phyloP scores from a whole-genome alignment of 1,140 invertebrate genomes.

The Diuraphis noxia region DNA sequence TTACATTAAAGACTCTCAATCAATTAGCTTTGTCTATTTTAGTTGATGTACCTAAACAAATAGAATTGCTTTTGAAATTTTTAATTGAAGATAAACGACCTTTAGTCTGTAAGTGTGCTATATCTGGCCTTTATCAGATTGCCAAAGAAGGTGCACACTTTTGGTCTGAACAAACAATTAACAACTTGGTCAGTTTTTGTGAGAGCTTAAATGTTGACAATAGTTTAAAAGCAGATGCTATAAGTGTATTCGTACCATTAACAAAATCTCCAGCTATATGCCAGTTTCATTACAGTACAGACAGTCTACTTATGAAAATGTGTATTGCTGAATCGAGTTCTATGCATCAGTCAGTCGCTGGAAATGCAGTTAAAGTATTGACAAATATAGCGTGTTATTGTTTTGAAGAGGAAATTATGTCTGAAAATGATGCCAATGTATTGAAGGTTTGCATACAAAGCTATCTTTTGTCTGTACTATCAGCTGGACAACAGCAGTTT shows the following conservation, averaged over 20 bases:
- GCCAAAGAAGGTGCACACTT: conserved; percentile 78
- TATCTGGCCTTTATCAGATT: conserved; percentile 75
- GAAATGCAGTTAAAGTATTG: conserved; percentile 71
- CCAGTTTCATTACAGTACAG: conserved; percentile 62
- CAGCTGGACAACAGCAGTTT: not conserved
- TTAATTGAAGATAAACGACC: conserved; percentile 69
- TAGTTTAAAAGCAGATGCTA: conserved; percentile 59
- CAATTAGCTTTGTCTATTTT: conserved; percentile 85
- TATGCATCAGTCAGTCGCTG: conserved; percentile 67
- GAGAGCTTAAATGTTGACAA: conserved; percentile 56
- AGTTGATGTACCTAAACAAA: conserved; percentile 87
- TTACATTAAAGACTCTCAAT: conserved; percentile 85
- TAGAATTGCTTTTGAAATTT: conserved; percentile 66
- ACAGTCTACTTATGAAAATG: conserved; percentile 64
- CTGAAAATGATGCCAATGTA: not conserved
- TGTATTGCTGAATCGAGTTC: conserved; percentile 67
- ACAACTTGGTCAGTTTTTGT: conserved; percentile 61
- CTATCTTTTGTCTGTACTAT: conserved; percentile 43
- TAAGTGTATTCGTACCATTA: conserved; percentile 61
- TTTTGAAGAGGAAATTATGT: conserved; percentile 58
- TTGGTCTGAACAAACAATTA: conserved; percentile 75
- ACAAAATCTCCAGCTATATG: conserved; percentile 65
- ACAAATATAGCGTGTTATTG: conserved; percentile 71
- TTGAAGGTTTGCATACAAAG: conserved; percentile 28
- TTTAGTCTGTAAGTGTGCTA: conserved; percentile 73